phyloP scores from a whole-genome alignment of 2,113 vertebrate genomes.

The Alexandromys fortis region DNA sequence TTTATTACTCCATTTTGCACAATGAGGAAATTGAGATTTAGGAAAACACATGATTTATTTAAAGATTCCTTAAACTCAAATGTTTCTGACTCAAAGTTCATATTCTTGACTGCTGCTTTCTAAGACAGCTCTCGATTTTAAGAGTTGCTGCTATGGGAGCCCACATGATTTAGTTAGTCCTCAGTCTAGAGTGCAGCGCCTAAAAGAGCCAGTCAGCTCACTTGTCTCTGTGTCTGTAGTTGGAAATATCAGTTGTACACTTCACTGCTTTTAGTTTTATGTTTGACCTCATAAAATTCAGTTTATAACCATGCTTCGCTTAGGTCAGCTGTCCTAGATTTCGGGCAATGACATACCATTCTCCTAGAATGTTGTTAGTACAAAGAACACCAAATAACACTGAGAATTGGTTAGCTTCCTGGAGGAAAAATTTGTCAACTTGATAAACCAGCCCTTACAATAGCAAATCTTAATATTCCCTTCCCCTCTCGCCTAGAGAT shows the following conservation, averaged over 20 bases:
- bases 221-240: conserved; percentile 47
- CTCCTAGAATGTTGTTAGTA: conserved; percentile 17
- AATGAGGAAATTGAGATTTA: conserved; percentile 49
- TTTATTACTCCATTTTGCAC: background rate
- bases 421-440: conserved; percentile 67
- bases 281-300: conserved; percentile 39
- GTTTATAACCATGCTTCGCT: background rate
- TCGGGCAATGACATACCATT: conserved; percentile 35
- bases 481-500: background rate
- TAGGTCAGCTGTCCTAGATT: conserved; percentile 51
- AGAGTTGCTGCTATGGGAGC: conserved; percentile 24
- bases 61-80: conserved; percentile 7
- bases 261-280: conserved; percentile 18
- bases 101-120: conserved; percentile 7
- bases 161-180: conserved; percentile 56
- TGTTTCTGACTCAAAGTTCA: conserved; percentile 38
- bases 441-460: conserved; percentile 70
- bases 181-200: conserved; percentile 59
- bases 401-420: conserved; percentile 65
- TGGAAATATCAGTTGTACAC: conserved; percentile 32
- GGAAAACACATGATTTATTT: conserved; percentile 39
- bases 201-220: conserved; percentile 42
- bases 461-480: conserved; percentile 44
- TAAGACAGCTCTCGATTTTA: conserved; percentile 53
- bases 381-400: conserved; percentile 58